Evolutionary conservation across 2,888 invertebrate genomes (phyloP), one percentile per base, ranked within the genome.

Genomic region (Hermodice carunculata): DNA sequence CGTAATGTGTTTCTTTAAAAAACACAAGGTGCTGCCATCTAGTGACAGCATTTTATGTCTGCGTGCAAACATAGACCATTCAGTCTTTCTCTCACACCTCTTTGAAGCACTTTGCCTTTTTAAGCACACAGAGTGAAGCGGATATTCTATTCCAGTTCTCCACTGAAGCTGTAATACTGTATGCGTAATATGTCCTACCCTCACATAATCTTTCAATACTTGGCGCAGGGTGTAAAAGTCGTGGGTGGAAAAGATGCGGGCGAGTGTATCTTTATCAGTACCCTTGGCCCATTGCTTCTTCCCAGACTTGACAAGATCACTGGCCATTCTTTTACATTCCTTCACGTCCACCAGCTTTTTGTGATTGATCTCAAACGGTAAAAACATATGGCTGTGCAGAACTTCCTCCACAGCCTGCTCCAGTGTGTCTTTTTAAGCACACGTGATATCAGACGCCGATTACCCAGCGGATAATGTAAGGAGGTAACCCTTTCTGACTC

Each of bases 241-340:
- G 43, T 81, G 70, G 6, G 71, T 73, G 11, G 82, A 76, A 69
- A 84, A 83, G 49, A 83, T 81, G 1, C 77, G 54, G 70, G 76
- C 81, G 64, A 84, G 83, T 3, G 78, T 78, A 58, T 79, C 80
- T 56, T 83, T 83, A 61, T 84, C 83, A 0, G 83, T 84, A 0
- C 83, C 84, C n/a, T n/a, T n/a, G n/a, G n/a, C n/a, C 81, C 81
- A 81, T 44, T 70, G 71, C 24, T 78, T 78, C 66, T 81, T 81
- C 6, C 83, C 84, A 5, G 83, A 83, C 48, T 83, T 74, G 58
- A 68, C 78, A 44, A 84, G 71, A 19, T 74, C 72, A 59, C 78
- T 51, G 5, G 83, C 84, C 42, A 40, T 46, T 29, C 52, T 58
- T 44, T 43, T 51, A 26, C 64, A 68, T 26, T 52, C 43, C 5